phyloP scores from a whole-genome alignment of 2,113 vertebrate genomes.

The Otus sunia region DNA sequence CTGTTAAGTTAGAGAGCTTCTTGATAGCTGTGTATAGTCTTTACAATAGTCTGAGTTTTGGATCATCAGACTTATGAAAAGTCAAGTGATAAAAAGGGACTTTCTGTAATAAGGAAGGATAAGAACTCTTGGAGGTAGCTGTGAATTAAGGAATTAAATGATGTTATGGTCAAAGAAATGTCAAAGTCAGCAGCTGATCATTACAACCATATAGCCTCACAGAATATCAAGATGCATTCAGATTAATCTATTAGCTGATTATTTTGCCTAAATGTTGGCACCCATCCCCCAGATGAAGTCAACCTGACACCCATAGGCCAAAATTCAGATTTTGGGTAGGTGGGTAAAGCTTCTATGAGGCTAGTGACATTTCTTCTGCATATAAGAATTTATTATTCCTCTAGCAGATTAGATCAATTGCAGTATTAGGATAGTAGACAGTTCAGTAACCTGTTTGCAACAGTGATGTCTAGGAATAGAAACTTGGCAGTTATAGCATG shows the following conservation, averaged over 20 bases:
- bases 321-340: neutral
- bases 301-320: neutral
- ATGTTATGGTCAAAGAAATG: neutral
- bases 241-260: neutral
- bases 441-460: neutral
- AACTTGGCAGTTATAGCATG: neutral
- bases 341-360: neutral
- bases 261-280: neutral
- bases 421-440: neutral
- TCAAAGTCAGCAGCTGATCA: neutral
- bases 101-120: neutral
- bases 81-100: neutral
- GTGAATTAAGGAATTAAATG: neutral
- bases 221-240: accelerated
- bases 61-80: neutral
- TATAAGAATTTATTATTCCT: neutral
- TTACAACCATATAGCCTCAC: neutral
- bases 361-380: neutral
- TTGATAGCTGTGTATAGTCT: neutral
- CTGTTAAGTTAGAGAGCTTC: neutral
- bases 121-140: neutral
- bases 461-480: neutral
- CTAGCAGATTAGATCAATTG: neutral
- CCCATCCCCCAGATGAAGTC: neutral
- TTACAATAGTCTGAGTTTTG: neutral